Percentiles rank a stretch among this genome's conserved stretches.
phyloP scores from a whole-genome alignment of 2,113 vertebrate species.

The Myodes glareolus region DNA sequence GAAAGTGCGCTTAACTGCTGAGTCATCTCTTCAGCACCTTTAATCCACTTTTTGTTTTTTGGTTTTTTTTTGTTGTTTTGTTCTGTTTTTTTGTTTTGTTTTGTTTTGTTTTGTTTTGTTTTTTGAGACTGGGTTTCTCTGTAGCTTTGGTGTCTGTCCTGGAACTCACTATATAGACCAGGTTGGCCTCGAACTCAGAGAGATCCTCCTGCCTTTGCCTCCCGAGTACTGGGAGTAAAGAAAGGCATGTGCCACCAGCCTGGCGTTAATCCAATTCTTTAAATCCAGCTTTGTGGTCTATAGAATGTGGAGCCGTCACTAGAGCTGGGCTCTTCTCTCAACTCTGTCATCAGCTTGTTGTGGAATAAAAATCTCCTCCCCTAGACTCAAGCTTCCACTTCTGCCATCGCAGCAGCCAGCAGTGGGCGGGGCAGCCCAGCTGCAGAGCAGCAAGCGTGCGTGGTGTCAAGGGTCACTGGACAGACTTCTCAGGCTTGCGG shows the following conservation, averaged over 20 bases:
- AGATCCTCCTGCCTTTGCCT: background rate
- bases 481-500: background rate
- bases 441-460: background rate
- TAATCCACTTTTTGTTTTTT: too few species aligned
- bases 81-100: too few species aligned
- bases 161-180: background rate
- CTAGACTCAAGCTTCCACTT: background rate
- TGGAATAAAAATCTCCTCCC: background rate
- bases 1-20: background rate
- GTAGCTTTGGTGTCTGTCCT: background rate
- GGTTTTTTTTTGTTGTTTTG: too few species aligned
- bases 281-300: background rate
- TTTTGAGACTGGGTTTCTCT: background rate
- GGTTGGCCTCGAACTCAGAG: background rate
- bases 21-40: background rate
- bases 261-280: background rate
- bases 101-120: too few species aligned
- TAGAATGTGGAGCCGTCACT: background rate
- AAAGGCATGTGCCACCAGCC: background rate
- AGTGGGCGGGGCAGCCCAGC: fast-evolving
- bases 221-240: background rate
- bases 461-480: background rate
- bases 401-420: background rate
- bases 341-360: background rate
- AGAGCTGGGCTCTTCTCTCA: background rate